These are phyloP conservation scores for Poecilia velifera DNA, from an alignment of 2,797 vertebrate genomes.

Conservation along the genomic window DNA sequence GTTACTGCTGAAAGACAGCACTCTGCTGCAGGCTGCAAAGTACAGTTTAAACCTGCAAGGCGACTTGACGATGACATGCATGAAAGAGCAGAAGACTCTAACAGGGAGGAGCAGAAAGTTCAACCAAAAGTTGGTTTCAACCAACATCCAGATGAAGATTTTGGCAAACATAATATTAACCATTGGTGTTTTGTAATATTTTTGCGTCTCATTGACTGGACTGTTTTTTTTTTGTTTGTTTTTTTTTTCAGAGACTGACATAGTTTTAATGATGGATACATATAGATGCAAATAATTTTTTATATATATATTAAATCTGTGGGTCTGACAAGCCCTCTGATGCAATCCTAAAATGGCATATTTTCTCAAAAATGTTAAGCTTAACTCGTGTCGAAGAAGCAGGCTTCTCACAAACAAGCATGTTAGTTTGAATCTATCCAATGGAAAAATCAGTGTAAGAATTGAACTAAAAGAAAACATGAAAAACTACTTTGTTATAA, in stretches of 20 bases:
- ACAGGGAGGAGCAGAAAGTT: not conserved
- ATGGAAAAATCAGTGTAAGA: not conserved
- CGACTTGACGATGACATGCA: not conserved
- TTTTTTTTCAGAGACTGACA: not conserved
- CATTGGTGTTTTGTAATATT: not conserved
- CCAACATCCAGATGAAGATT: not conserved
- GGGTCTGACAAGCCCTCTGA: not conserved
- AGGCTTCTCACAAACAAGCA: not conserved
- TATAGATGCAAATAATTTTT: not conserved
- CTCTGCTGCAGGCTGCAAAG: not conserved
- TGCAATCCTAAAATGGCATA: not conserved
- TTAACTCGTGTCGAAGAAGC: constrained; percentile 10
- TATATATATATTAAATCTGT: not conserved
- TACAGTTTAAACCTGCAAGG: not conserved
- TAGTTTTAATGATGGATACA: not conserved
- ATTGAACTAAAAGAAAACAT: not conserved
- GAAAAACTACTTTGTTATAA: constrained; percentile 9
- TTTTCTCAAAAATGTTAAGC: not conserved
- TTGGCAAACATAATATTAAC: not conserved
- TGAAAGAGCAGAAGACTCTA: not conserved
- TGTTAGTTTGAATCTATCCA: not conserved
- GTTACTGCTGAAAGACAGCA: not conserved
- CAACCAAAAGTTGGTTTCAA: not conserved
- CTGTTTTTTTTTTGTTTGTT: no score
- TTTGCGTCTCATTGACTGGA: not conserved